Conservation (phyloP, 2,113 vertebrate species). For the Anhinga rufa region DNA sequence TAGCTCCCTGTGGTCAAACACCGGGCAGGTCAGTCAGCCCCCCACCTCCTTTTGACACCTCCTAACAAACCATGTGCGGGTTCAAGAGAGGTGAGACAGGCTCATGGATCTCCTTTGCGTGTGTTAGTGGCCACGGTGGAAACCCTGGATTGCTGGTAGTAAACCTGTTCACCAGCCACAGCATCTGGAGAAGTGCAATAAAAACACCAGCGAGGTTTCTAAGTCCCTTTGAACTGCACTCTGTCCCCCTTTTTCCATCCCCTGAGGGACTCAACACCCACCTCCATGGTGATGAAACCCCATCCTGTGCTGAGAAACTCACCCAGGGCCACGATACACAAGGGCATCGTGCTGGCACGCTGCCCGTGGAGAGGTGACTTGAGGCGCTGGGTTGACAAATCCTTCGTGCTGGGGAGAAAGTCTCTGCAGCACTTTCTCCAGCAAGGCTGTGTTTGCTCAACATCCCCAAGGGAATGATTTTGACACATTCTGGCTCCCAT, state of each 20-base stretch:
- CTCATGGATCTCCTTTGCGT: accelerated
- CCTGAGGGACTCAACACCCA: accelerated
- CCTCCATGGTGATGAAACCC: not conserved
- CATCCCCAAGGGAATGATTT: not conserved
- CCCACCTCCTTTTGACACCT: not conserved
- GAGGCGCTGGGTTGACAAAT: not conserved
- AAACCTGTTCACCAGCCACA: not conserved
- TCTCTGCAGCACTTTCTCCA: not conserved
- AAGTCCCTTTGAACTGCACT: not conserved
- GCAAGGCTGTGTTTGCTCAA: not conserved
- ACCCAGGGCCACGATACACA: not conserved
- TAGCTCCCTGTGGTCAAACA: not conserved
- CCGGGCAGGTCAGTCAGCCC: not conserved
- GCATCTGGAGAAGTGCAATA: not conserved
- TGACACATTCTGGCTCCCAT: accelerated
- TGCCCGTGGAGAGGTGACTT: not conserved
- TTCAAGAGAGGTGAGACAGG: not conserved
- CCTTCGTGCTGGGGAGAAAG: not conserved
- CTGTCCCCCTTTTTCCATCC: not conserved
- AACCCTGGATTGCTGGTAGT: not conserved
- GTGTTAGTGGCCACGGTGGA: not conserved
- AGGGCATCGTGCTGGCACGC: accelerated
- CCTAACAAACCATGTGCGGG: not conserved
- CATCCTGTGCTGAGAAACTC: not conserved
- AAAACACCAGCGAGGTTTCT: not conserved